phyloP scores from a whole-genome alignment of 2,888 invertebrate species.

The Chloromyia formosa region DNA sequence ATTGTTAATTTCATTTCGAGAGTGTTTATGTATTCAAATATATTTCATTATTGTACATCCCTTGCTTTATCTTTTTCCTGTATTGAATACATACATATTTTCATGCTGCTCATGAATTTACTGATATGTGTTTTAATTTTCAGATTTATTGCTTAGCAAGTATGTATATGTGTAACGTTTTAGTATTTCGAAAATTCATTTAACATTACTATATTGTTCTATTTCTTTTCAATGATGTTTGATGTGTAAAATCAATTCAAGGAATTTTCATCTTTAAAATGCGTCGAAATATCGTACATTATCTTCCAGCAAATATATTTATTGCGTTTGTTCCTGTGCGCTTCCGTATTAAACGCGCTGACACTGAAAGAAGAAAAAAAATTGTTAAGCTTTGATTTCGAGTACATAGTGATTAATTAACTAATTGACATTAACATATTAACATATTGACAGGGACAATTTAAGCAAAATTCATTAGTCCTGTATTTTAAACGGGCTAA shows the following conservation, averaged over 20 bases:
- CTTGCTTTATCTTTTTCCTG: background rate
- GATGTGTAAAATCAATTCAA: background rate
- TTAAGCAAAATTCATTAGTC: too few species aligned
- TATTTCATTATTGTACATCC: background rate
- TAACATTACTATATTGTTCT: constrained; percentile 21
- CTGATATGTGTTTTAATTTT: constrained; percentile 35
- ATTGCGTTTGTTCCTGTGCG: constrained; percentile 77
- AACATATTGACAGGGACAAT: too few species aligned
- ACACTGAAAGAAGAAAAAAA: constrained; percentile 68
- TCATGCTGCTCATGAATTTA: constrained; percentile 20
- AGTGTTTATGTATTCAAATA: background rate
- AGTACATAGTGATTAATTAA: too few species aligned
- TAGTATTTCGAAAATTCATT: constrained; percentile 27
- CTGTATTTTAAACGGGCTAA: too few species aligned
- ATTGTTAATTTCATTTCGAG: constrained; percentile 19
- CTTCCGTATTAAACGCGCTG: constrained; percentile 76
- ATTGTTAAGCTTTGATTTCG: too few species aligned
- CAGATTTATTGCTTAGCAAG: constrained; percentile 36
- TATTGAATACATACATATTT: constrained; percentile 16
- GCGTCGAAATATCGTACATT: constrained; percentile 58
- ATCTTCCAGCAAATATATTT: constrained; percentile 80
- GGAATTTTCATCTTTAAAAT: constrained; percentile 35
- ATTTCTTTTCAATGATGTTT: background rate
- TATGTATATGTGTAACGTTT: constrained; percentile 25
- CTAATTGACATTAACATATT: too few species aligned